phyloP scores from a whole-genome alignment of 2,797 vertebrate genomes.

The Pelodytes ibericus region DNA sequence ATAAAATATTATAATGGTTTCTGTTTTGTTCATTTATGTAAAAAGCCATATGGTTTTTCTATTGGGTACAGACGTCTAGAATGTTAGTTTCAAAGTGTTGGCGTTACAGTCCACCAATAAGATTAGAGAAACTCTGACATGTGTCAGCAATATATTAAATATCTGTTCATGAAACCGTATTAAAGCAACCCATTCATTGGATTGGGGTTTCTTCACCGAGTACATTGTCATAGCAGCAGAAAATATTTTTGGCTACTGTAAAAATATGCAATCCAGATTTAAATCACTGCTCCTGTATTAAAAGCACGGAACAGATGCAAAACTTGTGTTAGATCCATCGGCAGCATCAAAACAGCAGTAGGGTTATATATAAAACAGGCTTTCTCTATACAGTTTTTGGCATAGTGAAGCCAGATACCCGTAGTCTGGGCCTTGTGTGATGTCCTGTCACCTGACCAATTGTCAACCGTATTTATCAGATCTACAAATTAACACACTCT shows the following conservation, averaged over 20 bases:
- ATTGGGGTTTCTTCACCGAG: not conserved
- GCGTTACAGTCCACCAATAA: not conserved
- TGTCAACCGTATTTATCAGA: too few relatives aligned
- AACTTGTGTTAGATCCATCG: not conserved
- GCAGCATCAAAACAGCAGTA: not conserved
- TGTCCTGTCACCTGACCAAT: too few relatives aligned
- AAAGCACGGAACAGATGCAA: not conserved
- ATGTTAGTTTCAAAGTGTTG: not conserved
- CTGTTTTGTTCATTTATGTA: slow-evolving; percentile 23
- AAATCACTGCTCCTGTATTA: not conserved
- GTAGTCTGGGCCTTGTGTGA: too few relatives aligned
- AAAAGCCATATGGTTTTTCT: slow-evolving; percentile 1
- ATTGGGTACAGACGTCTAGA: not conserved
- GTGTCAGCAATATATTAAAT: slow-evolving; percentile 18
- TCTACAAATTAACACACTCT: too few relatives aligned
- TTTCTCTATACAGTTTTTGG: not conserved
- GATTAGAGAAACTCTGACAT: slow-evolving; percentile 5
- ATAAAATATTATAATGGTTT: not conserved
- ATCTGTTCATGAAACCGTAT: slow-evolving; percentile 10
- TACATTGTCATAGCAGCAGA: not conserved
- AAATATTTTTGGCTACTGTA: not conserved
- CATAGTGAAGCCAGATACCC: too few relatives aligned
- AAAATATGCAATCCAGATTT: not conserved
- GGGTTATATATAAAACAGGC: not conserved
- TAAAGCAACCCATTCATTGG: slow-evolving; percentile 35